A percentile compares a stretch with the other conserved stretches of the same genome.
These are phyloP conservation scores for Spilogale gracilis DNA, from an alignment of 2,113 vertebrate genomes.

Conservation along the genomic window DNA sequence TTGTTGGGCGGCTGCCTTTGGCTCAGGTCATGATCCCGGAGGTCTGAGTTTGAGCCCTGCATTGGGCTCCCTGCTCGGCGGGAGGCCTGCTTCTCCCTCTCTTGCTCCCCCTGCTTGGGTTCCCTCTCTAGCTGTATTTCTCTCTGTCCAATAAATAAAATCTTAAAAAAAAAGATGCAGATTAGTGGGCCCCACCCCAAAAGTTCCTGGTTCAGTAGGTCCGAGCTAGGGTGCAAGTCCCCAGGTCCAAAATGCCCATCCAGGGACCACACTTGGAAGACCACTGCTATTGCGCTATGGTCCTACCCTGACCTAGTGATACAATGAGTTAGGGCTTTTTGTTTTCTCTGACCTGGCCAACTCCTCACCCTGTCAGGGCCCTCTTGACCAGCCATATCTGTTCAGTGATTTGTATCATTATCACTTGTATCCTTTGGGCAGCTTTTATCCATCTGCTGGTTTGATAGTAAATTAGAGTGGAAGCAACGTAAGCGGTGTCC, in stretches of 20 bases:
- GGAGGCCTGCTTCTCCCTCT: no score
- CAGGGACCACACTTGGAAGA: neutral
- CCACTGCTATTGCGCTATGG: neutral
- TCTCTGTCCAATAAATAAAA: no score
- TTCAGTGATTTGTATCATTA: constrained; percentile 17
- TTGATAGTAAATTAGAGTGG: constrained; percentile 23
- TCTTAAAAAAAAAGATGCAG: neutral
- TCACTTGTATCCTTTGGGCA: neutral
- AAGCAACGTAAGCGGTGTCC: neutral
- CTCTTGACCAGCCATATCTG: neutral
- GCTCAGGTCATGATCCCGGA: no score
- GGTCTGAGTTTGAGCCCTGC: no score
- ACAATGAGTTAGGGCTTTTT: neutral
- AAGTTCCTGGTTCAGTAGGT: neutral
- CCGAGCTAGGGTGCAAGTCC: neutral
- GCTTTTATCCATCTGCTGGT: constrained; percentile 9
- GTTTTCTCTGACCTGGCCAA: neutral
- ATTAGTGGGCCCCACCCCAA: neutral
- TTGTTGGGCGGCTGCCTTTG: no score
- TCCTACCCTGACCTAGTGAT: neutral
- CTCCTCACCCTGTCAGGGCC: neutral
- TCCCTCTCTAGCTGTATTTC: no score
- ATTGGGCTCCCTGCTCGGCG: no score
- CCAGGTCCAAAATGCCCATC: neutral
- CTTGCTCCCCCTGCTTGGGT: no score